phyloP scores from a whole-genome alignment of 2,888 invertebrate species.

The Drosophila limbata region DNA sequence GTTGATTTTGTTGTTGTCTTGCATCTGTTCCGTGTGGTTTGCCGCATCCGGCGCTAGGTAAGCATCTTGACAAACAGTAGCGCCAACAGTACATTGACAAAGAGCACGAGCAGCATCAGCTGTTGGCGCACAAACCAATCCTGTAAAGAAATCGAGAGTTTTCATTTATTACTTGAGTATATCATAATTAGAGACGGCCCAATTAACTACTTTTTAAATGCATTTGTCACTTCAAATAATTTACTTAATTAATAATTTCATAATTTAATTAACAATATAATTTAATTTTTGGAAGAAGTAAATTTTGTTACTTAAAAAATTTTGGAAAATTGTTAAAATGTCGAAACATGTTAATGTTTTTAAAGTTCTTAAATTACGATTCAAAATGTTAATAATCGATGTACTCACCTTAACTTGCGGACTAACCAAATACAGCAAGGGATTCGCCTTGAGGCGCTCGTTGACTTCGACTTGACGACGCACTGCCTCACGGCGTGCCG shows the following conservation, averaged over 20 bases:
- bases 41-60: slow-evolving; percentile 89
- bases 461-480: slow-evolving; percentile 95
- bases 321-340: too few relatives aligned
- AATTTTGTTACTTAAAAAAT: too few relatives aligned
- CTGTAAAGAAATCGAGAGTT: slow-evolving; percentile 85
- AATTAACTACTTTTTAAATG: too few relatives aligned
- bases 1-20: slow-evolving; percentile 11
- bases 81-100: slow-evolving; percentile 97
- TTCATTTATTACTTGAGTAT: not conserved
- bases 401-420: slow-evolving; percentile 97
- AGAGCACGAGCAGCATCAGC: slow-evolving; percentile 95
- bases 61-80: slow-evolving; percentile 98
- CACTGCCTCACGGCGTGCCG: slow-evolving; percentile 97
- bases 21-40: slow-evolving; percentile 48
- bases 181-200: not conserved
- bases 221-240: too few relatives aligned
- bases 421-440: slow-evolving; percentile 97
- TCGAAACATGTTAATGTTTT: too few relatives aligned
- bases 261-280: too few relatives aligned
- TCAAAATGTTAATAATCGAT: too few relatives aligned
- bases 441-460: slow-evolving; percentile 96
- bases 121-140: slow-evolving; percentile 99
- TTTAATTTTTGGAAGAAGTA: too few relatives aligned
- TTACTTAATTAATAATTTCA: too few relatives aligned
- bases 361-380: too few relatives aligned